Base-by-base conservation (phyloP, 2,888 invertebrate species). In the Ariolimax columbianus region DNA sequence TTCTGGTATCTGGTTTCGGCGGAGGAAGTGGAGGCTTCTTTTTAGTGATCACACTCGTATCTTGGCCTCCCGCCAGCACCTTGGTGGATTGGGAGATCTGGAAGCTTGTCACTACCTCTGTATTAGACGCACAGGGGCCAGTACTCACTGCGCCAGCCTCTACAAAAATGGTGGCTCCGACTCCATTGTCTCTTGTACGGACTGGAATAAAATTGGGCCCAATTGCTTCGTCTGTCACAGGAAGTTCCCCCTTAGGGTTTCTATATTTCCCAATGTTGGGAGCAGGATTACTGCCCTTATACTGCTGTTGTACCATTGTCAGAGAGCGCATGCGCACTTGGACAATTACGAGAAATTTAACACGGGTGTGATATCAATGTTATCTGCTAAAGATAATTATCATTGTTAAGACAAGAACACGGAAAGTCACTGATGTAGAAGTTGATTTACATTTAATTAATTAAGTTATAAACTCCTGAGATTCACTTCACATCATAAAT, bases 71-170 rank as follows among this genome's bases (percentile, higher is more conserved):
- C 47, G 47, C 40, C 11, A 43, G 30, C 33, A 66, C 9, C 7
- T 55, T 26, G 30, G 0, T 23, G 14, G 83, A 19, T 26, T 66
- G 9, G 0, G 77, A 47, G 19, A 66, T 33, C 38, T 77, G 38
- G 59, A 79, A 84, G 38, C 79, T 80, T 40, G 80, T 80, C 75
- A 81, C 59, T 55, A 38, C 66, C 47, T 84, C 84, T 51, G 30
- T 55, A 43, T 43, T 55, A n/a, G 79, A 51, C 19, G 26, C 17
- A 33, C 33, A 38, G 33, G 73, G 1, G 9, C 40, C 14, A 30
- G 77, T 40, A 55, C 55, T 55, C 55, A 17, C 17, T 17, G 3
- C 55, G 19, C 17, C 55, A 55, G 17, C 23, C 23, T 55, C 55
- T 17, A 23, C 17, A 55, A 17, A 55, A 55, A 23, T 55, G 55